These are phyloP conservation scores for Apogon hyalosoma DNA, from an alignment of 2,797 vertebrate species.

Conservation along the genomic window DNA sequence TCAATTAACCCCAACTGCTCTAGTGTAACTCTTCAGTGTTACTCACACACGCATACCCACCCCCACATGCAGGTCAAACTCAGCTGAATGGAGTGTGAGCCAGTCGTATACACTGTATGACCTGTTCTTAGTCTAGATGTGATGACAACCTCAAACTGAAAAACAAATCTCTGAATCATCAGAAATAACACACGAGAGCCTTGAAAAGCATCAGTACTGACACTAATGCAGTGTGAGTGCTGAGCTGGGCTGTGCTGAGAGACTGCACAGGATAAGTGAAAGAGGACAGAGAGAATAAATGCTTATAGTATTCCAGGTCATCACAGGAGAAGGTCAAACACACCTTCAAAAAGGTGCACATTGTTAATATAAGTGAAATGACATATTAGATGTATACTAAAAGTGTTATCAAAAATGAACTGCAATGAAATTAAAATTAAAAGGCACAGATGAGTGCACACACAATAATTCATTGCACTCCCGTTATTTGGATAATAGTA, in stretches of 20 bases:
- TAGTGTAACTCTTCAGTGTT: slow-evolving; percentile 34
- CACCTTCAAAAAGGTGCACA: slow-evolving; percentile 4
- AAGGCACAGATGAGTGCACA: slow-evolving; percentile 7
- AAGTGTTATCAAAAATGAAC: slow-evolving; percentile 1
- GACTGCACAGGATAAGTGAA: slow-evolving; percentile 51
- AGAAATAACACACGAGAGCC: slow-evolving; percentile 69
- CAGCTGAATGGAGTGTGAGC: slow-evolving; percentile 40
- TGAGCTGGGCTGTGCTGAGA: slow-evolving; percentile 66
- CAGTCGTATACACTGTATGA: slow-evolving; percentile 44
- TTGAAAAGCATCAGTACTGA: slow-evolving; percentile 74
- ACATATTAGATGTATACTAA: not conserved
- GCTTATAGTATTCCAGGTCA: slow-evolving; percentile 31
- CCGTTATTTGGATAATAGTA: slow-evolving; percentile 18
- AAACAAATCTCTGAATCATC: slow-evolving; percentile 81
- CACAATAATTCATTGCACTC: slow-evolving; percentile 26
- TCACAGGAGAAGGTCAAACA: slow-evolving; percentile 33
- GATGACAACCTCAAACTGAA: slow-evolving; percentile 74
- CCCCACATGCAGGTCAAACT: slow-evolving; percentile 24
- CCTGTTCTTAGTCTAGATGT: slow-evolving; percentile 53
- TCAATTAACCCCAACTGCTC: slow-evolving; percentile 44
- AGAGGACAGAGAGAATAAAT: slow-evolving; percentile 60
- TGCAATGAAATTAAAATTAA: slow-evolving; percentile 1
- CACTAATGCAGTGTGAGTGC: slow-evolving; percentile 78
- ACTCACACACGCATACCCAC: slow-evolving; percentile 24
- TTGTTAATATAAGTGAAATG: slow-evolving; percentile 7